A percentile compares a stretch with the other conserved stretches of the same genome.
Evolutionary conservation across 2,797 vertebrate species (phyloP).

Genomic region (Xenops minutus): DNA sequence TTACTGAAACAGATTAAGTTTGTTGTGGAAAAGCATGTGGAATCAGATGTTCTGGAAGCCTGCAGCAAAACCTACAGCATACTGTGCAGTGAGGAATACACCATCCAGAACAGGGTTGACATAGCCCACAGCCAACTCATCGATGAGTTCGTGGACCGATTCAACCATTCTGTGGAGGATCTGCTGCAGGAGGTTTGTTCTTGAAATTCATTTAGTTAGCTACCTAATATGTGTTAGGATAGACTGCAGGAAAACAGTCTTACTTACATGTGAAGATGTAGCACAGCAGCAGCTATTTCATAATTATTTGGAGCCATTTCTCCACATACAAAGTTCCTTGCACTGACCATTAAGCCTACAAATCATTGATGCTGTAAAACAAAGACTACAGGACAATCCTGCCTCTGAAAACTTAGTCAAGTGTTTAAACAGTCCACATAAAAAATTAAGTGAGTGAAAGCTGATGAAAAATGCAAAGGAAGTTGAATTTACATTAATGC

Average conservation of each 20-base stretch:
- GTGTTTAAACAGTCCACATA: not conserved
- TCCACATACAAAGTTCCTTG: not conserved
- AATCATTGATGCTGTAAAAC: not conserved
- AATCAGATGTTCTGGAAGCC: slow-evolving; percentile 94
- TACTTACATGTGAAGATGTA: not conserved
- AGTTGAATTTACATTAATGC: not conserved
- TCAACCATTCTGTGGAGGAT: slow-evolving; percentile 94
- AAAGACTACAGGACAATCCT: not conserved
- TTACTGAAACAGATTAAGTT: slow-evolving; percentile 96
- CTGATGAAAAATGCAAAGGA: not conserved
- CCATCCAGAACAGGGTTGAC: slow-evolving; percentile 98
- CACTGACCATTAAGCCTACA: not conserved
- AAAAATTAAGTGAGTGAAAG: not conserved
- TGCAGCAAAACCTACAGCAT: slow-evolving; percentile 99
- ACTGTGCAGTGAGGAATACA: slow-evolving; percentile 97
- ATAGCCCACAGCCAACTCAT: slow-evolving; percentile 97
- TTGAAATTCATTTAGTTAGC: not conserved
- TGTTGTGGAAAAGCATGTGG: slow-evolving; percentile 98
- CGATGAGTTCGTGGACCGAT: slow-evolving; percentile 95
- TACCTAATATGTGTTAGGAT: not conserved
- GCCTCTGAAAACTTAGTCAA: not conserved
- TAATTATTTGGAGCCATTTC: not conserved
- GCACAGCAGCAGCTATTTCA: not conserved
- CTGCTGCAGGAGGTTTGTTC: slow-evolving; percentile 92
- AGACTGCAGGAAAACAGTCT: not conserved